Percentiles rank a stretch among this genome's conserved stretches.
These are phyloP conservation scores for Irena cyanogastra DNA, from an alignment of 2,113 vertebrate genomes.

Conservation along the genomic window DNA sequence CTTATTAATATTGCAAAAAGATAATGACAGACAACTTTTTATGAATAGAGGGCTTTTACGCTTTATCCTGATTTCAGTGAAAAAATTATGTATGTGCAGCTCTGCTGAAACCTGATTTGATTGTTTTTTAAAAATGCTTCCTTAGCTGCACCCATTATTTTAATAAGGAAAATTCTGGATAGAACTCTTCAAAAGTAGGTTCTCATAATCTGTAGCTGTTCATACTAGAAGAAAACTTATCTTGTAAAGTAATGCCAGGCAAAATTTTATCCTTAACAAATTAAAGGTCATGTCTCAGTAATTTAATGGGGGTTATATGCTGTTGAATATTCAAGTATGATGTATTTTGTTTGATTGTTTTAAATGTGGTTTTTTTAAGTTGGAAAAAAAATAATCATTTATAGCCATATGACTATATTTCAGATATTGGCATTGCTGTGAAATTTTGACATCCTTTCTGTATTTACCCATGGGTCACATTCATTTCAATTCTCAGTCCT, in stretches of 20 bases:
- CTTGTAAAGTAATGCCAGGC: rapidly evolving
- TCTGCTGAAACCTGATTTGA: not conserved
- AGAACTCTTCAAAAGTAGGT: not conserved
- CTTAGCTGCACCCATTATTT: not conserved
- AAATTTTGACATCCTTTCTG: not conserved
- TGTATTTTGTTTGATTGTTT: not conserved
- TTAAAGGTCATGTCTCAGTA: not conserved
- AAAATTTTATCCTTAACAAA: not conserved
- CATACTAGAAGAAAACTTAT: not conserved
- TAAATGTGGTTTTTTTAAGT: not conserved
- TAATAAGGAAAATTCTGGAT: not conserved
- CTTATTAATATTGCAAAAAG: not conserved
- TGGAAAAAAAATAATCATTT: not conserved
- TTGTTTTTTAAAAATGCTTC: rapidly evolving
- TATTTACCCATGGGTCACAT: not conserved
- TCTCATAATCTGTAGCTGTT: not conserved
- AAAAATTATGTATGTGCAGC: not conserved
- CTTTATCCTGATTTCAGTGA: not conserved
- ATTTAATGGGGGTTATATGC: not conserved
- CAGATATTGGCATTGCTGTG: not conserved
- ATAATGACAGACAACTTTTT: not conserved
- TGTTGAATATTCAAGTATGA: not conserved
- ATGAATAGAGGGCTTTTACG: rapidly evolving
- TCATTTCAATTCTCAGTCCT: not conserved
- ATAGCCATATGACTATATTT: not conserved